phyloP scores from a whole-genome alignment of 2,113 vertebrate genomes.

The Bubo blakistoni region DNA sequence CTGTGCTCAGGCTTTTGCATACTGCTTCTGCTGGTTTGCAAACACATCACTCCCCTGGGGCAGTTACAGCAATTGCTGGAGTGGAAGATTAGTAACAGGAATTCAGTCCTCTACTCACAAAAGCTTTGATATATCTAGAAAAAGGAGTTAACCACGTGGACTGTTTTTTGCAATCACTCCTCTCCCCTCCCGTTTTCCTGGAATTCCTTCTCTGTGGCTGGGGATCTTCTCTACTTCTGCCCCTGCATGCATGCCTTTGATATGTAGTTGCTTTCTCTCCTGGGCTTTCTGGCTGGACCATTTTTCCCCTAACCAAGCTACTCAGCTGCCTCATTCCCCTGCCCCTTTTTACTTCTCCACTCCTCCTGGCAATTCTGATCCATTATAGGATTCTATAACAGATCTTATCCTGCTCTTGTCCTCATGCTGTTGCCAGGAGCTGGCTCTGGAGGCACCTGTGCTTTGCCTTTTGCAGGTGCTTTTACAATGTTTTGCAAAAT shows the following conservation, averaged over 20 bases:
- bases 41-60: background rate
- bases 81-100: background rate
- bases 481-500: background rate
- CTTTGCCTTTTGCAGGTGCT: background rate
- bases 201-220: background rate
- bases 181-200: background rate
- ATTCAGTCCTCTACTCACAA: background rate
- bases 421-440: background rate
- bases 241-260: background rate
- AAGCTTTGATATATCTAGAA: background rate
- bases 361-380: background rate
- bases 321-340: background rate
- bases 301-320: background rate
- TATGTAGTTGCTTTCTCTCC: background rate
- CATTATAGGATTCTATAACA: background rate
- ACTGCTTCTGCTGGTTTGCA: background rate
- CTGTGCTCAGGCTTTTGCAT: background rate
- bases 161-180: background rate
- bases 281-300: background rate
- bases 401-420: background rate
- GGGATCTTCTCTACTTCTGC: background rate
- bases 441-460: background rate
- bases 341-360: background rate
- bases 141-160: background rate
- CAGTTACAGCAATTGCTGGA: background rate